Percentiles rank a stretch among this genome's conserved stretches.
Evolutionary conservation across 2,888 invertebrate species (phyloP).

Genomic region (Chrysomela aeneicollis): DNA sequence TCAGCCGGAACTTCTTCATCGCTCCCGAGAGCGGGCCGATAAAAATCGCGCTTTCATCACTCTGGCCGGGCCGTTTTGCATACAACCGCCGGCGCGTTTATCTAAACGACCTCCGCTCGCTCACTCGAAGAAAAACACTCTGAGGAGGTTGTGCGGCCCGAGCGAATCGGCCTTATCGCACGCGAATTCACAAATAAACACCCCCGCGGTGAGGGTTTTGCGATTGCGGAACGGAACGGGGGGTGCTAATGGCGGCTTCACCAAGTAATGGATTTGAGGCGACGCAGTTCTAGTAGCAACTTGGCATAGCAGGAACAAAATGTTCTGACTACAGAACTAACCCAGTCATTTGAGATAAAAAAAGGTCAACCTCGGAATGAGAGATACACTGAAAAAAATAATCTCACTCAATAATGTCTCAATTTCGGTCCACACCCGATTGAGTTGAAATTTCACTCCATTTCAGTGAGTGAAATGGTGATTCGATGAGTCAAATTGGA

Average conservation of each 20-base stretch:
- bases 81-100: constrained; percentile 45
- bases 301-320: too few relatives aligned
- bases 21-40: constrained; percentile 19
- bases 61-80: constrained; percentile 47
- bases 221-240: constrained; percentile 23
- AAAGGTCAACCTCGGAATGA: too few relatives aligned
- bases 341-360: too few relatives aligned
- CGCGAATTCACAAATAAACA: constrained; percentile 49
- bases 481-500: too few relatives aligned
- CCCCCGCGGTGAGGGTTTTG: constrained; percentile 34
- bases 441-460: too few relatives aligned
- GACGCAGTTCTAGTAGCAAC: too few relatives aligned
- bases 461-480: too few relatives aligned
- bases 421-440: too few relatives aligned
- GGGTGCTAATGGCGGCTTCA: constrained; percentile 27
- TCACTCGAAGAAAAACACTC: constrained; percentile 42
- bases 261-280: constrained; percentile 21
- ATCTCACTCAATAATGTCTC: too few relatives aligned
- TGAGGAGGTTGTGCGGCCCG: constrained; percentile 40
- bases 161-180: constrained; percentile 47
- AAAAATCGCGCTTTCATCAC: constrained; percentile 42
- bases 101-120: constrained; percentile 42
- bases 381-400: too few relatives aligned
- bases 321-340: too few relatives aligned
- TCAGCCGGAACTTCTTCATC: constrained; percentile 1